phyloP scores from a whole-genome alignment of 2,888 invertebrate genomes.

The Lasioglossum calceatum region DNA sequence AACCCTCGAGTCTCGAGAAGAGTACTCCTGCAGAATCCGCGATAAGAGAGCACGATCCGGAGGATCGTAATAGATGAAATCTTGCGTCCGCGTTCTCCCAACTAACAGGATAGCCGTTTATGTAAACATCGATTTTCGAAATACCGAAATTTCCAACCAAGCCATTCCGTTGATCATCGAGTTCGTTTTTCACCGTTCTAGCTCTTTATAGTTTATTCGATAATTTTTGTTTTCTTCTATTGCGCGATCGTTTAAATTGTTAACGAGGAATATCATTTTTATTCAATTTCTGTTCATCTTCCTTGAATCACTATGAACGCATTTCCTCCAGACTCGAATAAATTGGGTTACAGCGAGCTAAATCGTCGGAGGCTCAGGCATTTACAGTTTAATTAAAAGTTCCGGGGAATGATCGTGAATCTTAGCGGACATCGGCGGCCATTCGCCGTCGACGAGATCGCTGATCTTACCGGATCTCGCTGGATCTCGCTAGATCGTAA shows the following conservation, averaged over 20 bases:
- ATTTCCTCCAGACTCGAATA: background rate
- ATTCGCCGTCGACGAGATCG: background rate
- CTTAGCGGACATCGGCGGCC: background rate
- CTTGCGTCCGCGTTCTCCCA: background rate
- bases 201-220: background rate
- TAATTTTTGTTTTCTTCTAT: no score
- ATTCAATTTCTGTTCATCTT: background rate
- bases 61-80: background rate
- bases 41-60: slow-evolving; percentile 10
- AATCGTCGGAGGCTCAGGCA: background rate
- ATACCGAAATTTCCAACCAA: background rate
- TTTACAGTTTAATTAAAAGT: slow-evolving; percentile 4
- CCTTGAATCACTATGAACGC: background rate
- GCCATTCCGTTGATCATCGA: background rate
- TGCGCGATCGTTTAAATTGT: no score
- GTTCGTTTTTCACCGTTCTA: no score
- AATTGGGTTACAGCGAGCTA: background rate
- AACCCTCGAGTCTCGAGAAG: background rate
- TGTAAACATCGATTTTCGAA: background rate
- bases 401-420: background rate
- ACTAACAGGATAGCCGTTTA: background rate
- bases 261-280: background rate
- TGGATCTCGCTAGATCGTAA: background rate
- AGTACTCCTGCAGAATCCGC: slow-evolving; percentile 24
- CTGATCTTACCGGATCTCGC: background rate